Base-by-base conservation (phyloP, 2,797 vertebrate genomes). In the Spondyliosoma cantharus region DNA sequence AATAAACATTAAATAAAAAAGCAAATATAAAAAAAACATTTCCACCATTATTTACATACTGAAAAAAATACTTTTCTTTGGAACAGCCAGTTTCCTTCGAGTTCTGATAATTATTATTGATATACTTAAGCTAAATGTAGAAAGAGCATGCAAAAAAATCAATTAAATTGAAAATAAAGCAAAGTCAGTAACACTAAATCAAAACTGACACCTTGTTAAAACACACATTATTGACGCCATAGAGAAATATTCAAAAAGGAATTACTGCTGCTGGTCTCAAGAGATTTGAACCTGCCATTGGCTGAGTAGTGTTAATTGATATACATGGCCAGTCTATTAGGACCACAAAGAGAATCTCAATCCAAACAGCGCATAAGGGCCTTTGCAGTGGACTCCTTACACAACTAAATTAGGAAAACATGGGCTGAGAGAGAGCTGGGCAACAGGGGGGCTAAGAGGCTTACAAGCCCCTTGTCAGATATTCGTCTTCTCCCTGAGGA, bases 341-440 rank as follows among this genome's bases (percentile, higher is more conserved):
- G 95, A 78, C 88, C 91, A 94, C 93, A 94, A 96, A 96, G 95
- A 96, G 96, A 96, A 96, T 96, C 95, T 94, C 95, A 96, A 97
- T 97, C 95, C 89, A 97, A 96, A 97, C 96, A 96, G 95, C 94
- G 95, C 95, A 96, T 95, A 95, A 96, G 96, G 96, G 96, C 91
- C 95, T 88, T 32, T 90, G 95, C 95, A 95, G 96, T 88, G 85
- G 90, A 92, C 92, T 97, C 96, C 96, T 97, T 97, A 97, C 96
- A 97, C 96, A 96, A 96, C 97, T 97, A 98, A 97, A 98, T 97
- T 96, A 97, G 96, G 96, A 95, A 97, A 98, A 97, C 96, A 97
- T 96, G 95, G 96, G 96, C 96, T 95, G 96, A 96, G 96, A 95
- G 96, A 96, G 96, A 96, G 95, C 93, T 83, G 95, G 96, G 90